Evolutionary conservation across 1,140 invertebrate genomes (phyloP), one percentile per base, ranked within the genome.

Genomic region (Pararge aegeria): DNA sequence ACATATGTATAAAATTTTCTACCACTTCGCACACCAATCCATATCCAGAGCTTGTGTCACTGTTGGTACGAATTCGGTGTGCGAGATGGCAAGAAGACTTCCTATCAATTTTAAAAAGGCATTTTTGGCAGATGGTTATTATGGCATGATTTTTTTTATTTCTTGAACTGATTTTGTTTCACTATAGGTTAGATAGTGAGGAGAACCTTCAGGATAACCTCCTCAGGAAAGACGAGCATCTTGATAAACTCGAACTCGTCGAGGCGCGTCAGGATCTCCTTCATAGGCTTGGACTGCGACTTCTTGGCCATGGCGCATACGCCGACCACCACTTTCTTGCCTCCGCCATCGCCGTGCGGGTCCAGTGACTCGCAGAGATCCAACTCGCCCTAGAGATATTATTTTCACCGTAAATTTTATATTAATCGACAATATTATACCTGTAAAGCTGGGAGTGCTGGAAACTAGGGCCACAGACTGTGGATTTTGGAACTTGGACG

Each of bases 261-360:
- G 9, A 99, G 92, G 1, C 98, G 92, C 0, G 95, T 97, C 13
- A 99, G 92, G 76, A 99, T 99, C 90, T 99, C 98, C 82, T 96
- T 97, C 98, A 99, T 99, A 1, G 98, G 98, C 91, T 99, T 99
- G 51, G 98, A 99, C 72, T 97, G 95, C 2, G 97, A 98, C 90
- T 99, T 99, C 87, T 99, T 99, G 69, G 96, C 95, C 98, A 99
- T 99, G 37, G 98, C 97, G 92, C 98, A 99, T 61, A 99, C 95
- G 44, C 98, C 98, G 62, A 99, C 97, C 75, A 98, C 92, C 51
- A 99, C 97, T 76, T 97, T 95, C 79, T 96, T 96, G 73, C 93
- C 94, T 61, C 92, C 91, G 65, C 92, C 93, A 80, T 92, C 92
- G 70, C 90, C 88, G 56, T 92, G 91, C 50, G 89, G 92, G 67